phyloP scores from a whole-genome alignment of 2,888 invertebrate genomes.

The Nysson spinosus region DNA sequence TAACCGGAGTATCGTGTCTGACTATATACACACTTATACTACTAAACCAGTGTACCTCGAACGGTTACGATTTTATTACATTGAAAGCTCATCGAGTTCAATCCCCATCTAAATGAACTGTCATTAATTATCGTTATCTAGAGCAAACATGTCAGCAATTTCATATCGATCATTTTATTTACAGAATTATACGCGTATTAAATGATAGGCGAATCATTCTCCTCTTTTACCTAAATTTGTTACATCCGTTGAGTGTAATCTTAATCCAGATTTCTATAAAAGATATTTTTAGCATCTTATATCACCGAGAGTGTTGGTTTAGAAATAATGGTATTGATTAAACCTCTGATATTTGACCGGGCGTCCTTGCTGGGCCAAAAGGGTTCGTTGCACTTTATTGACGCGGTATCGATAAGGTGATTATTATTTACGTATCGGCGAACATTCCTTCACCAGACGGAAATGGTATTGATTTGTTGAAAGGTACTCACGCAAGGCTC shows the following conservation, averaged over 20 bases:
- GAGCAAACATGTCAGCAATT: background rate
- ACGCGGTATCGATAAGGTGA: conserved; percentile 24
- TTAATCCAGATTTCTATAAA: too few species aligned
- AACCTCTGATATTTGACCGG: background rate
- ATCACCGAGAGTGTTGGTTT: background rate
- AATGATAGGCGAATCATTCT: too few species aligned
- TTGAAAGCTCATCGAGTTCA: background rate
- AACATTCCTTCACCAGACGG: conserved; percentile 32
- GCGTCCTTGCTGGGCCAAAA: background rate
- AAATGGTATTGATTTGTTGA: conserved; percentile 58
- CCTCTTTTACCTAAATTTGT: background rate
- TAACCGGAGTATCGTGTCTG: conserved; percentile 14
- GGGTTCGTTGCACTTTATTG: conserved; percentile 22
- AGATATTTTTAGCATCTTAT: too few species aligned
- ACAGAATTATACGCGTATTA: too few species aligned
- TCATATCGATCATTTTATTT: background rate
- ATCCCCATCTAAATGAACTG: background rate
- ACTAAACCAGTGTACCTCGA: conserved; percentile 11
- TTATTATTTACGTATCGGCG: conserved; percentile 41
- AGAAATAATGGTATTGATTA: background rate
- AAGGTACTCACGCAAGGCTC: conserved; percentile 48
- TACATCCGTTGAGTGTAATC: too few species aligned
- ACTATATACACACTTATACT: conserved; percentile 20
- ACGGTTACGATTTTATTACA: background rate
- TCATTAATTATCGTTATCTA: background rate